Evolutionary conservation across 1,140 invertebrate genomes (phyloP).

Genomic region (Pogonomyrmex californicus): DNA sequence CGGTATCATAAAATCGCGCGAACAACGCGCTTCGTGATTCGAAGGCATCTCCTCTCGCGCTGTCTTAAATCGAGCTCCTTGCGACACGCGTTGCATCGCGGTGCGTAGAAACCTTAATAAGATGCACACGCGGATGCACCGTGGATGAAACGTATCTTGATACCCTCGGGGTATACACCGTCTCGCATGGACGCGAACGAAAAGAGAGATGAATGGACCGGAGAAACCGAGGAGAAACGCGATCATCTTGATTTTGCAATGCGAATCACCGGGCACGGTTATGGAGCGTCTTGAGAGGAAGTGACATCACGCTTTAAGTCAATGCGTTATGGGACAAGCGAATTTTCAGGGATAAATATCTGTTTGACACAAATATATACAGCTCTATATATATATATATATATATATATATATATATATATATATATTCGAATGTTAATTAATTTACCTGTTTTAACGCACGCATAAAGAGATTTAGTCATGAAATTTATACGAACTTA

Average conservation of each 20-base stretch:
- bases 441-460: neutral
- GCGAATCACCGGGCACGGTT: constrained; percentile 10
- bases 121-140: constrained; percentile 42
- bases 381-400: neutral
- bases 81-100: constrained; percentile 39
- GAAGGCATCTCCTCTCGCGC: constrained; percentile 1
- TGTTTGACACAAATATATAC: neutral
- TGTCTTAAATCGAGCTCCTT: constrained; percentile 24
- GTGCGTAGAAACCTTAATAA: constrained; percentile 47
- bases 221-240: constrained; percentile 62
- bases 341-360: constrained; percentile 15
- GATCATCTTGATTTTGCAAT: constrained; percentile 45
- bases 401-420: too few species aligned
- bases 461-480: neutral
- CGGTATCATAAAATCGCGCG: constrained; percentile 22
- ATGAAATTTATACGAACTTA: constrained; percentile 83
- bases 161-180: constrained; percentile 40
- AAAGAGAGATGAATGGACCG: constrained; percentile 66
- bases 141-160: constrained; percentile 61
- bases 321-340: constrained; percentile 1
- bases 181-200: constrained; percentile 33
- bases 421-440: neutral
- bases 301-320: constrained; percentile 26
- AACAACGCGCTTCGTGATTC: constrained; percentile 39
- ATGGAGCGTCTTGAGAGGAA: constrained; percentile 14